These are phyloP conservation scores for Chloroceryle amazona DNA, from an alignment of 2,797 vertebrate genomes.

Conservation along the genomic window DNA sequence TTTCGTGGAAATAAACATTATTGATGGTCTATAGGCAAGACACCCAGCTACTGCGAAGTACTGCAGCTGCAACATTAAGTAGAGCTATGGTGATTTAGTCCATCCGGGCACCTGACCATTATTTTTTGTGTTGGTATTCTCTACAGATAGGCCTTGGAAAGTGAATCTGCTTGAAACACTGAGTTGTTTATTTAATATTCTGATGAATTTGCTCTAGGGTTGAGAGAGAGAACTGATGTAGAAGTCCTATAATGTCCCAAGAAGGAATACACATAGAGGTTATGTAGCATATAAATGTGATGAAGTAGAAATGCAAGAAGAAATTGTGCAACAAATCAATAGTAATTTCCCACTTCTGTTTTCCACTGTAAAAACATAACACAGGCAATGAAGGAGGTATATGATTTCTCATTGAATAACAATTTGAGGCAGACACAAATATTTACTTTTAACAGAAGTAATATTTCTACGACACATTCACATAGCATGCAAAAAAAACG, in stretches of 20 bases:
- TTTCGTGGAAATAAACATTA: not conserved
- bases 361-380: conserved; percentile 18
- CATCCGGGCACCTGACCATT: not conserved
- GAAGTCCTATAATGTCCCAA: not conserved
- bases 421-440: conserved; percentile 25
- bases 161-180: not conserved
- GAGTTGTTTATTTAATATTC: not conserved
- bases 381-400: not conserved
- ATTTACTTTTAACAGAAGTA: conserved; percentile 21
- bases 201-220: not conserved
- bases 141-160: not conserved
- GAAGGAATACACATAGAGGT: not conserved
- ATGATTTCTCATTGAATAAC: conserved; percentile 1
- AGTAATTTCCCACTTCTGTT: conserved; percentile 8
- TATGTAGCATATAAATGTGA: conserved; percentile 23
- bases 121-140: not conserved
- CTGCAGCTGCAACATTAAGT: not conserved
- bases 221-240: not conserved
- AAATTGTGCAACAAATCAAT: conserved; percentile 27
- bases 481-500: not conserved
- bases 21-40: not conserved
- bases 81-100: not conserved
- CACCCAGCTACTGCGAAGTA: not conserved
- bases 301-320: conserved; percentile 16
- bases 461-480: not conserved